Conservation (phyloP, 2,797 vertebrate species). For the Peromyscus eremicus region DNA sequence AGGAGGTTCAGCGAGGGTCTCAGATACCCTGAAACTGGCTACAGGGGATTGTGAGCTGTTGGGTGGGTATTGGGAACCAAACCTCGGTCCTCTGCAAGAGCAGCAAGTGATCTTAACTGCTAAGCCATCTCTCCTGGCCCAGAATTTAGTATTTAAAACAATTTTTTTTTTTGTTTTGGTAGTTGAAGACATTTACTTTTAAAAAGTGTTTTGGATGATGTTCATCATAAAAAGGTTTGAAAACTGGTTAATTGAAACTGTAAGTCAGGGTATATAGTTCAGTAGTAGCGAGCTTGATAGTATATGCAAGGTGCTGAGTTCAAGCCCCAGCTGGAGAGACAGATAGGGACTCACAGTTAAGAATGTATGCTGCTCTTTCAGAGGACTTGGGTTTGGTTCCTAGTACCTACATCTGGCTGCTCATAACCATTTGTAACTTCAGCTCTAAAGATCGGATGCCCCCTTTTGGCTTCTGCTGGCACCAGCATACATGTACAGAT, state of each 20-base stretch:
- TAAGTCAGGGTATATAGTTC: not conserved
- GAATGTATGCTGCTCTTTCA: not conserved
- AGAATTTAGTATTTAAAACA: not conserved
- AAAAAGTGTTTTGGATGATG: not conserved
- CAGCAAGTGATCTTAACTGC: not conserved
- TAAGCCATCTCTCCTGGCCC: not conserved
- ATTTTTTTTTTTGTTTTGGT: not conserved
- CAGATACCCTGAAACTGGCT: not conserved
- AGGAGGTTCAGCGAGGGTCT: not conserved
- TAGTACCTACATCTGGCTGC: too few species aligned
- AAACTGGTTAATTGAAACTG: slow-evolving; percentile 11
- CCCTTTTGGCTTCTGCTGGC: not conserved
- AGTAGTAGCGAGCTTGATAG: not conserved
- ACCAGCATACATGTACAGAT: not conserved
- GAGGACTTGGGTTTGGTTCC: not conserved
- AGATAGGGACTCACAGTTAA: not conserved
- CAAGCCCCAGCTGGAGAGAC: not conserved
- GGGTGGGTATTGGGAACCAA: not conserved
- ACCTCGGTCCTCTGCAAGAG: not conserved
- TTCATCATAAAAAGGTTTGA: slow-evolving; percentile 36
- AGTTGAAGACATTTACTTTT: slow-evolving; percentile 38
- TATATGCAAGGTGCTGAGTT: not conserved
- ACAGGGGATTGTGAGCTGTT: not conserved
- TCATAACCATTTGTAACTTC: not conserved
- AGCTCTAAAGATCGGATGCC: not conserved